Percentiles rank a stretch among this genome's conserved stretches.
Evolutionary conservation across 2,113 vertebrate species (phyloP).

Genomic region (Vulpes ferrilata): DNA sequence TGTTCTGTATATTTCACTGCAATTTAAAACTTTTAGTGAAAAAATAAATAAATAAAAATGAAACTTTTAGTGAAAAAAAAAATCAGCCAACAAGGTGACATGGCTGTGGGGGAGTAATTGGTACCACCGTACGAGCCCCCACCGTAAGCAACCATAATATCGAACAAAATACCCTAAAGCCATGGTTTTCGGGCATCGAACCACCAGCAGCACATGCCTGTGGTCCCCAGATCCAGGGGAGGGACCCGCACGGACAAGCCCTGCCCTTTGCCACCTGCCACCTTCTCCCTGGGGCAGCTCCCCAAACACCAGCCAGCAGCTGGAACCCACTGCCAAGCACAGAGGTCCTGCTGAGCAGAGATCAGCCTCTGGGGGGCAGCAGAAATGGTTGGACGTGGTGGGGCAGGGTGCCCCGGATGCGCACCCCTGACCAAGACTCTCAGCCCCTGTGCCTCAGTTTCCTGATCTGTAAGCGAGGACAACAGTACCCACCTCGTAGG

Average conservation of each 20-base stretch:
- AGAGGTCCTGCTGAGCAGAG: too few species aligned
- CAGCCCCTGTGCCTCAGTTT: background rate
- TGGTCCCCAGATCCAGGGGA: background rate
- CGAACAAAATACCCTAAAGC: background rate
- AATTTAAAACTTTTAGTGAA: background rate
- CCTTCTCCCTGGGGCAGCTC: background rate
- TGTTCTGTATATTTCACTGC: background rate
- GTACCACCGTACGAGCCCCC: background rate
- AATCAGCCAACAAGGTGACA: too few species aligned
- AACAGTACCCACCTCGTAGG: too few species aligned
- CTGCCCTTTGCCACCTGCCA: background rate
- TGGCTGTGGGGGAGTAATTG: accelerated
- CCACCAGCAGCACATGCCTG: background rate
- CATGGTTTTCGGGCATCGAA: background rate
- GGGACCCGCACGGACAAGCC: too few species aligned
- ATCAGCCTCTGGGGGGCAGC: background rate
- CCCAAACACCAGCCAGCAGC: background rate
- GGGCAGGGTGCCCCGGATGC: background rate
- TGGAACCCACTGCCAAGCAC: background rate
- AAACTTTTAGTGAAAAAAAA: background rate
- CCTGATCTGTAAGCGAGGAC: background rate
- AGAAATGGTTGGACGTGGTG: background rate
- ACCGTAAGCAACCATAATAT: accelerated
- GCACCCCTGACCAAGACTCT: background rate
- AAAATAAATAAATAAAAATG: too few species aligned